Evolutionary conservation across 2,113 vertebrate species (phyloP), one percentile per base, ranked within the genome.

Genomic region (Trochalopteron elliotii): DNA sequence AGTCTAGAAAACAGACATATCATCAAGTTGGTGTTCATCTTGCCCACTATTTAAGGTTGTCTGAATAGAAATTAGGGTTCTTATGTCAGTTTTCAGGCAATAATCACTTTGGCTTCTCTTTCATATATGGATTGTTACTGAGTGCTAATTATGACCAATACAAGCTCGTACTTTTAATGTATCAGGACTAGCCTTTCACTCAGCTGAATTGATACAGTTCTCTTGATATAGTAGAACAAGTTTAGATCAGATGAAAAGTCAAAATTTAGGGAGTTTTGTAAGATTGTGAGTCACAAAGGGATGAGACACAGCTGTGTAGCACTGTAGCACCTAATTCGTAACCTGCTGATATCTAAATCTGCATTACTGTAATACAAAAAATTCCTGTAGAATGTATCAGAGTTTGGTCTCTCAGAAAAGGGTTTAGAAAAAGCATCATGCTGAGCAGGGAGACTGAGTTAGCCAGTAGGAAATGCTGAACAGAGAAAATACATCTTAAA

Each of bases 401-500:
- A 52, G 27, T 45, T 69, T 19, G 8, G 8, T 52, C 35, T 61
- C 47, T 94, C 47, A 86, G 83, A 47, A 81, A 70, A 56, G 13
- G 22, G 3, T 44, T 83, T 77, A 47, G 52, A 75, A 79, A 83
- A 70, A 59, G 21, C 52, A 83, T 44, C 35, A 20, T 13, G 33
- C 83, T 68, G 42, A 75, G 64, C 35, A 75, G 63, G 23, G 30
- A 69, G 25, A 35, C 67, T 63, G 35, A 72, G 55, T 42, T 92
- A 90, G 31, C 45, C 67, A 69, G 33, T 40, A 70, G 50, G 75
- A 94, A 90, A 80, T 80, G 55, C 88, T 95, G 92, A 92, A 88
- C 68, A 67, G 25, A 83, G 85, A 79, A 79, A 87, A 37, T 69
- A 53, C 50, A 45, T 71, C 40, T 85, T 85, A 79, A 85, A 83